A percentile compares a stretch with the other conserved stretches of the same genome.
These are phyloP conservation scores for Luehdorfia chinensis DNA, from an alignment of 1,140 invertebrate genomes.

Conservation along the genomic window DNA sequence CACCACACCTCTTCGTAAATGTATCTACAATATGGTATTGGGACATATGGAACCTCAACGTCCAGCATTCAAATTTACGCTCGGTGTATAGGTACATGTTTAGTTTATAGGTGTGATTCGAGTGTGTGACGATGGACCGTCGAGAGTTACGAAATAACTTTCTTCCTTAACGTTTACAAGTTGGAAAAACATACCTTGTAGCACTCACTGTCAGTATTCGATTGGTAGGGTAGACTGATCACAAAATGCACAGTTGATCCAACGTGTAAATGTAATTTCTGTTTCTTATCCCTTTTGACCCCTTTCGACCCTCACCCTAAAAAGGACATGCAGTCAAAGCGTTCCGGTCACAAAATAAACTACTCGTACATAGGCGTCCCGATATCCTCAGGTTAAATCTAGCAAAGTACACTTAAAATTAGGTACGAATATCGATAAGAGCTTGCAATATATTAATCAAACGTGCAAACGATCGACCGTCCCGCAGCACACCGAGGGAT, in stretches of 20 bases:
- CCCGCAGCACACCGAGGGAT: slow-evolving; percentile 39
- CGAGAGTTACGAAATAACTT: slow-evolving; percentile 3
- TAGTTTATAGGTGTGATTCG: too few relatives aligned
- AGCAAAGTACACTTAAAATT: slow-evolving; percentile 43
- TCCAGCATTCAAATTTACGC: slow-evolving; percentile 60
- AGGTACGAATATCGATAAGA: slow-evolving; percentile 40
- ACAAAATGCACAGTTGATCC: too few relatives aligned
- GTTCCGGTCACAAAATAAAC: slow-evolving; percentile 19
- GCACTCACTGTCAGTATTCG: too few relatives aligned
- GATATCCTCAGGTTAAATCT: slow-evolving; percentile 17
- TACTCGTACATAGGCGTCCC: background rate
- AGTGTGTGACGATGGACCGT: too few relatives aligned
- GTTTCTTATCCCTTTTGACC: background rate
- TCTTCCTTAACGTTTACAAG: too few relatives aligned
- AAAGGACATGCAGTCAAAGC: slow-evolving; percentile 24
- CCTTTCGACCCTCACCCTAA: slow-evolving; percentile 28
- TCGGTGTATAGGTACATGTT: too few relatives aligned
- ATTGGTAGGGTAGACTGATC: too few relatives aligned
- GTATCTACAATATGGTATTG: slow-evolving; percentile 39
- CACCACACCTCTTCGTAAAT: slow-evolving; percentile 31
- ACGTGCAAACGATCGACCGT: slow-evolving; percentile 59
- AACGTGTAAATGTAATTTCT: background rate
- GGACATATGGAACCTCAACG: slow-evolving; percentile 65
- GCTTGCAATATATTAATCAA: slow-evolving; percentile 49
- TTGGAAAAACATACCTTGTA: background rate